phyloP scores from a whole-genome alignment of 2,797 vertebrate species.

The Darevskia nairensis region DNA sequence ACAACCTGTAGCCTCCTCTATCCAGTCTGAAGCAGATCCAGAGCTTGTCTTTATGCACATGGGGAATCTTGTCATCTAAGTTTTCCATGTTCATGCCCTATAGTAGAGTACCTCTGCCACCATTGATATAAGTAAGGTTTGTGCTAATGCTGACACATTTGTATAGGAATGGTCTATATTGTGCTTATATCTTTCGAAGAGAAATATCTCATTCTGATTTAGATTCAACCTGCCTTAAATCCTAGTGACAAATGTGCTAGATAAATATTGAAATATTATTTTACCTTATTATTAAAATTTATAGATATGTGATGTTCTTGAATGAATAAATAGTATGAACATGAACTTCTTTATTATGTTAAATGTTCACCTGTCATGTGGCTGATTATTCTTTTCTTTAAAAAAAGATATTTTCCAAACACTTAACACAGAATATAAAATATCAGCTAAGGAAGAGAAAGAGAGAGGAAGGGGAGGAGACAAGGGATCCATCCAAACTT shows the following conservation, averaged over 20 bases:
- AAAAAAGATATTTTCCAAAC: slow-evolving; percentile 25
- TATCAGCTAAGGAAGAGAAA: neutral
- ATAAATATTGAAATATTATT: neutral
- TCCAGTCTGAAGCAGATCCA: neutral
- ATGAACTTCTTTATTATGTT: neutral
- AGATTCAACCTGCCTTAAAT: neutral
- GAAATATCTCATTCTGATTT: neutral
- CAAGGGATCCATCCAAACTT: slow-evolving; percentile 4
- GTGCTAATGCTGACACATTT: neutral
- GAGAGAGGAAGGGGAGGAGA: neutral
- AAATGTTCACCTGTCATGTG: slow-evolving; percentile 9
- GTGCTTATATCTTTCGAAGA: neutral
- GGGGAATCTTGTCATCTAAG: neutral
- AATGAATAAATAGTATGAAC: neutral
- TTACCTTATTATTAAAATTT: neutral
- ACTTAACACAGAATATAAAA: neutral
- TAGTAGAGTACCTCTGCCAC: neutral
- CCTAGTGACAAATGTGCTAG: neutral
- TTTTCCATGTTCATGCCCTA: neutral
- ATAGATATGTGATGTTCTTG: neutral
- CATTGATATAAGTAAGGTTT: neutral
- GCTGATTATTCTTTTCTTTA: neutral
- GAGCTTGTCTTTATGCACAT: neutral
- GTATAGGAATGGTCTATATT: neutral
- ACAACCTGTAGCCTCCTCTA: neutral